Base-by-base conservation (phyloP, 1,140 invertebrate genomes). In the Anagrus nilaparvatae region DNA sequence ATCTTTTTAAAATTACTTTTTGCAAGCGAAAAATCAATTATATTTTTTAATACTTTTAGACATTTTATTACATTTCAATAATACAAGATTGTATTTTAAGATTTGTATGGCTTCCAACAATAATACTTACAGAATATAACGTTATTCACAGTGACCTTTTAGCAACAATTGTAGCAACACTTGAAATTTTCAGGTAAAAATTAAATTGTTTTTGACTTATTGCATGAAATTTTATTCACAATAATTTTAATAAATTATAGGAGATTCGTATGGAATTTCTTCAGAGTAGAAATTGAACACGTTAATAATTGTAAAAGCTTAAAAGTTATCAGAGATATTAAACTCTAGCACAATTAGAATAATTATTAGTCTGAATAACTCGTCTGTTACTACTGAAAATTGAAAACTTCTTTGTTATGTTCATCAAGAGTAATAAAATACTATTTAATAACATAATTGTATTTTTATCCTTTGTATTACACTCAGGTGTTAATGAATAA, bases 251-350 rank as follows among this genome's bases (percentile, higher is more conserved):
- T 45, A 78, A 80, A 25, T 25, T 25, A 45, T 29, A 53, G 52
- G 39, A 41, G 51, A 33, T 56, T 53, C 24, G 30, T 54, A 30
- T 55, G 53, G 51, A 56, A 56, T 65, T 98, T 93, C 67, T 96
- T 97, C 72, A 91, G 95, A 1, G 62, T 98, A 47, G 95, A 98
- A 71, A 98, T 98, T 70, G 94, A 98, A 59, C 95, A 98, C 77
- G 69, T 98, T 13, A 98, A 98, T 69, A 98, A 98, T 70, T 97
- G 93, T 72, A 93, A 94, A 59, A 91, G 97, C 69, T 98, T 98
- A 71, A 73, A 94, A 57, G 94, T 94, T 8, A 94, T 98, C 0
- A 65, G 95, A 23, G 94, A 98, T 60, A 98, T 98, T n/a, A n/a
- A n/a, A n/a, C n/a, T n/a, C n/a, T n/a, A n/a, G n/a, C n/a, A n/a